A percentile compares a stretch with the other conserved stretches of the same genome.
phyloP scores from a whole-genome alignment of 2,888 invertebrate genomes.

The Automeris io region DNA sequence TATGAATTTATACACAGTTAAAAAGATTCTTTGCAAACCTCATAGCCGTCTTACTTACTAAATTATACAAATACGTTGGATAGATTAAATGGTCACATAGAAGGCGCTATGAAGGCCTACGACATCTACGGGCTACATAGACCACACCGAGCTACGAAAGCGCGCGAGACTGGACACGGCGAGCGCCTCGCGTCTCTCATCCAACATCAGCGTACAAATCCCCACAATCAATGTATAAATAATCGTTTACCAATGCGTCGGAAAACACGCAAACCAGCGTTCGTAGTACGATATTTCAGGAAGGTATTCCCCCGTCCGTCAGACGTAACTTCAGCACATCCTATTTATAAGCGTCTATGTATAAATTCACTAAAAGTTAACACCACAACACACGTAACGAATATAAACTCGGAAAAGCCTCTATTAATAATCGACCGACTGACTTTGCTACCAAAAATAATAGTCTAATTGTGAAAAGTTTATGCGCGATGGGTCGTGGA shows the following conservation, averaged over 20 bases:
- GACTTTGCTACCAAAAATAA: slow-evolving; percentile 79
- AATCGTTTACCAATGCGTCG: slow-evolving; percentile 76
- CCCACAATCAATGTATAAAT: slow-evolving; percentile 72
- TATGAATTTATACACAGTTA: too few species aligned
- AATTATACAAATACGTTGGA: too few species aligned
- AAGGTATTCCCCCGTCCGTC: slow-evolving; percentile 77
- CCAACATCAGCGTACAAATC: slow-evolving; percentile 38
- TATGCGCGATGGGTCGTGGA: slow-evolving; percentile 78
- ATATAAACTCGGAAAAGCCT: slow-evolving; percentile 78
- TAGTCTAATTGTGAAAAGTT: slow-evolving; percentile 79
- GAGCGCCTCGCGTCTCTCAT: slow-evolving; percentile 25
- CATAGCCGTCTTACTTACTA: too few species aligned
- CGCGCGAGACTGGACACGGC: slow-evolving; percentile 10
- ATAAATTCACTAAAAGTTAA: slow-evolving; percentile 78
- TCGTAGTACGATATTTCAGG: slow-evolving; percentile 77
- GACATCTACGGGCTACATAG: slow-evolving; percentile 9
- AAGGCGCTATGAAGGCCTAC: neutral
- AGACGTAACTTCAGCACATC: slow-evolving; percentile 77
- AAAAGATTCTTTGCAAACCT: too few species aligned
- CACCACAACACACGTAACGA: slow-evolving; percentile 78
- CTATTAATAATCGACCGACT: slow-evolving; percentile 79
- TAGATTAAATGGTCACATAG: too few species aligned
- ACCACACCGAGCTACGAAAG: slow-evolving; percentile 19
- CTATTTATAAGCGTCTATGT: slow-evolving; percentile 78
- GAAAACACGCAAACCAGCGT: slow-evolving; percentile 72